Conservation (phyloP, 2,888 invertebrate species). For the Eurois occulta region DNA sequence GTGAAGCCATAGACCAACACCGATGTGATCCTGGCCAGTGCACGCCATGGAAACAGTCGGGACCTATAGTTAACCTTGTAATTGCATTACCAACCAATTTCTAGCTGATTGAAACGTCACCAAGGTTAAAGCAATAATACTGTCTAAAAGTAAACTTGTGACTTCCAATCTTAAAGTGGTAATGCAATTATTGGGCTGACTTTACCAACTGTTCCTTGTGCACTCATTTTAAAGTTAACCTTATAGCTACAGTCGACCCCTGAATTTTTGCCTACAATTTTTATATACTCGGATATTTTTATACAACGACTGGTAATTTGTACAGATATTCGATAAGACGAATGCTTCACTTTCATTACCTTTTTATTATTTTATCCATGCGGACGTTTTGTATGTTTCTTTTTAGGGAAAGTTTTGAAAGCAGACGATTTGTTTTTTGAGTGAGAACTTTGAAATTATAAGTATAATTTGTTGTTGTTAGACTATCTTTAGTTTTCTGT, state of each 20-base stretch:
- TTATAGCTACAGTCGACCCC: slow-evolving; percentile 66
- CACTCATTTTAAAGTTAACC: slow-evolving; percentile 57
- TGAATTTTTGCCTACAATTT: slow-evolving; percentile 70
- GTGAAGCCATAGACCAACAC: slow-evolving; percentile 69
- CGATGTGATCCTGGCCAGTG: slow-evolving; percentile 61
- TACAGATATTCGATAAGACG: slow-evolving; percentile 59
- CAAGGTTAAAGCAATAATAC: slow-evolving; percentile 4
- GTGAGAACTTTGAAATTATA: slow-evolving; percentile 60
- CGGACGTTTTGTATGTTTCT: slow-evolving; percentile 34
- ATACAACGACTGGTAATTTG: slow-evolving; percentile 68
- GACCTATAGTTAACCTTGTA: slow-evolving; percentile 4
- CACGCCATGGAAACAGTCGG: slow-evolving; percentile 59
- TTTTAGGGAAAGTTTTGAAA: slow-evolving; percentile 39
- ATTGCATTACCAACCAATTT: slow-evolving; percentile 25
- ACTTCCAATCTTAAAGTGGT: neutral
- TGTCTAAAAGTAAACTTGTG: slow-evolving; percentile 1
- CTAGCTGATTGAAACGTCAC: neutral
- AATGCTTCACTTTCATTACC: slow-evolving; percentile 53
- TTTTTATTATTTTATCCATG: slow-evolving; percentile 11
- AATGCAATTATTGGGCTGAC: slow-evolving; percentile 15
- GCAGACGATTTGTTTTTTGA: slow-evolving; percentile 48
- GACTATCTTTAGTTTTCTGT: slow-evolving; percentile 58
- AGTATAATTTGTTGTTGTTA: slow-evolving; percentile 67
- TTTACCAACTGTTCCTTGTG: slow-evolving; percentile 51
- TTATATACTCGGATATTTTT: slow-evolving; percentile 74